phyloP scores from a whole-genome alignment of 2,113 vertebrate species.

The Lampris megalopsis region DNA sequence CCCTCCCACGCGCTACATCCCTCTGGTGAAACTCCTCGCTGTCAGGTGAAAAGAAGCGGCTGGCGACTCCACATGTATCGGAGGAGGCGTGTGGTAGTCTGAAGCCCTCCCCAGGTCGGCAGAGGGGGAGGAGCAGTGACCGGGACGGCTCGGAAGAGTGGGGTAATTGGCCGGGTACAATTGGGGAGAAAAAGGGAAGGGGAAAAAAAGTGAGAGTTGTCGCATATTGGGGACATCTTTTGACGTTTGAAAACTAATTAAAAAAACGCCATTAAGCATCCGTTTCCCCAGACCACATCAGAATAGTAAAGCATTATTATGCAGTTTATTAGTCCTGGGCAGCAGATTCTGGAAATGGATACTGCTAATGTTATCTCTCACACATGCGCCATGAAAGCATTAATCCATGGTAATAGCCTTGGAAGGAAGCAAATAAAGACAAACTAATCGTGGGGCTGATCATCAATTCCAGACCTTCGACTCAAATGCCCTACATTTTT shows the following conservation, averaged over 20 bases:
- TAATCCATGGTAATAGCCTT: conserved; percentile 84
- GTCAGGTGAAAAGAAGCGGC: too few relatives aligned
- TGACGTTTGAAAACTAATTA: conserved; percentile 71
- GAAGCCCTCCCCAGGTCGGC: too few relatives aligned
- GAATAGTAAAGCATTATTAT: conserved; percentile 71
- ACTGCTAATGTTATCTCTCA: conserved; percentile 79
- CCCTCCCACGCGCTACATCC: too few relatives aligned
- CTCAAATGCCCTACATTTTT: conserved; percentile 81
- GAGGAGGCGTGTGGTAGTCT: too few relatives aligned
- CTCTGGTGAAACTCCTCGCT: too few relatives aligned
- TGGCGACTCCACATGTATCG: too few relatives aligned
- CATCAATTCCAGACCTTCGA: conserved; percentile 78
- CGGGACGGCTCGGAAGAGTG: too few relatives aligned
- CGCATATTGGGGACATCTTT: conserved; percentile 32
- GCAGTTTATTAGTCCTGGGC: conserved; percentile 74
- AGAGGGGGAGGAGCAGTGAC: too few relatives aligned
- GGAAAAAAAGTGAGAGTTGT: too few relatives aligned
- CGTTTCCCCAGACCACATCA: conserved; percentile 49
- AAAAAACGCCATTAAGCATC: conserved; percentile 54
- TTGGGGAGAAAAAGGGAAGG: too few relatives aligned
- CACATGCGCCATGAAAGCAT: conserved; percentile 74
- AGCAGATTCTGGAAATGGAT: conserved; percentile 77
- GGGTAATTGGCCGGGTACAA: too few relatives aligned
- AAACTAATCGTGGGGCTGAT: conserved; percentile 80
- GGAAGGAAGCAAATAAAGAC: conserved; percentile 85